phyloP scores from a whole-genome alignment of 2,797 vertebrate species.

The Gephyroberyx darwinii region DNA sequence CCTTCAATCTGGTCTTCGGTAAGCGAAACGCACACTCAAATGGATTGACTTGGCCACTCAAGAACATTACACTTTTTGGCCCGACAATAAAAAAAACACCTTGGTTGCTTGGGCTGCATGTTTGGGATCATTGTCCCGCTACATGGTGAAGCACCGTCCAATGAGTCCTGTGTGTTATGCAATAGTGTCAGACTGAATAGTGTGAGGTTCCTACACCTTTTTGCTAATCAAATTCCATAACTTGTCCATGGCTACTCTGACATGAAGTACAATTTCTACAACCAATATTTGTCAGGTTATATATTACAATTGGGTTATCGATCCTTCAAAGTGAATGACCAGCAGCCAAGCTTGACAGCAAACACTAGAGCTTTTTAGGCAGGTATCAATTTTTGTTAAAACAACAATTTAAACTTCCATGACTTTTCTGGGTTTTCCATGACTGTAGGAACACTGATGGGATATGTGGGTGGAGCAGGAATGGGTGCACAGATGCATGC shows the following conservation, averaged over 20 bases:
- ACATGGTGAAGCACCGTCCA: too few relatives aligned
- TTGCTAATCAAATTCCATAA: too few relatives aligned
- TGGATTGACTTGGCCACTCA: conserved; percentile 1
- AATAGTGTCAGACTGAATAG: too few relatives aligned
- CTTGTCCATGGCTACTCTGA: too few relatives aligned
- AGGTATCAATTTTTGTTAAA: not conserved
- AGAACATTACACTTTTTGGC: not conserved
- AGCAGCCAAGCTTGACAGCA: too few relatives aligned
- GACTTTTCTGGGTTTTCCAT: not conserved
- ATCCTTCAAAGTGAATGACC: too few relatives aligned
- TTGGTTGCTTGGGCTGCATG: not conserved
- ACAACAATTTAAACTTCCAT: not conserved
- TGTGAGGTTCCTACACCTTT: too few relatives aligned
- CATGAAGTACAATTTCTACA: too few relatives aligned
- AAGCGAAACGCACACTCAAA: conserved; percentile 10
- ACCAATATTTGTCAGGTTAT: too few relatives aligned
- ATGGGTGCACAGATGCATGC: conserved; percentile 1
- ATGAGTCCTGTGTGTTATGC: too few relatives aligned
- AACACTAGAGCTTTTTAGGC: not conserved
- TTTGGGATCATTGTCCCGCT: not conserved
- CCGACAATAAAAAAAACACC: conserved; percentile 4
- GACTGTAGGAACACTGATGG: not conserved
- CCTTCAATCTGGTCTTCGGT: not conserved
- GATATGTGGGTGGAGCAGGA: not conserved
- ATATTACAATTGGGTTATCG: too few relatives aligned